phyloP scores from a whole-genome alignment of 2,888 invertebrate genomes.

The Drosophila prolongata region DNA sequence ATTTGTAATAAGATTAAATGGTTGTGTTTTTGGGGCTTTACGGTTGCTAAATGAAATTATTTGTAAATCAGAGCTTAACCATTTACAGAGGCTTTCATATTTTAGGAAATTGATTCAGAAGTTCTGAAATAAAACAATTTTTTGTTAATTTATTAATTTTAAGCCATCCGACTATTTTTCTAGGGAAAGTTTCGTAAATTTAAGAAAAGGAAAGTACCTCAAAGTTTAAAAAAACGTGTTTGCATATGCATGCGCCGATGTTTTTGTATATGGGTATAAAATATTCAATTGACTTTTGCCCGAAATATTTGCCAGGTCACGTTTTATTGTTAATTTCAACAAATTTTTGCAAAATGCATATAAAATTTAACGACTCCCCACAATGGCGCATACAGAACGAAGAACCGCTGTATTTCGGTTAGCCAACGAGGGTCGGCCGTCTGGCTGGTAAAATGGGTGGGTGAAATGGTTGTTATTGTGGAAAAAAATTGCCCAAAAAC shows the following conservation, averaged over 20 bases:
- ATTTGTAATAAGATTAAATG: constrained; percentile 63
- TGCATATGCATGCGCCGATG: constrained; percentile 10
- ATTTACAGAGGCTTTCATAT: not conserved
- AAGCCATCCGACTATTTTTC: not conserved
- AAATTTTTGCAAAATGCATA: constrained; percentile 69
- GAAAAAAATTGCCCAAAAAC: constrained; percentile 25
- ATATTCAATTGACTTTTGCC: constrained; percentile 53
- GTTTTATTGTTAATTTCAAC: constrained; percentile 78
- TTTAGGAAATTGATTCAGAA: no score
- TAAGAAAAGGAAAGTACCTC: constrained; percentile 11
- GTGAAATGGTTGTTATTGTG: constrained; percentile 4
- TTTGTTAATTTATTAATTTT: no score
- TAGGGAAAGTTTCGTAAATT: not conserved
- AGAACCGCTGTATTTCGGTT: constrained; percentile 27
- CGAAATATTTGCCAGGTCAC: constrained; percentile 75
- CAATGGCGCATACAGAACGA: constrained; percentile 47
- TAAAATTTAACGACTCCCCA: constrained; percentile 65
- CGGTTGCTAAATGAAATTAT: constrained; percentile 47
- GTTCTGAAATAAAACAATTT: no score
- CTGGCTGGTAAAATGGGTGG: not conserved
- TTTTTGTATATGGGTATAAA: constrained; percentile 25
- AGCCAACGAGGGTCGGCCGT: not conserved
- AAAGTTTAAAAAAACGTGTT: not conserved
- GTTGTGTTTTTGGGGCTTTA: constrained; percentile 15
- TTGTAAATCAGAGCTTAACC: constrained; percentile 15